Base-by-base conservation (phyloP, 2,888 invertebrate genomes). In the Omphaloscelis lunosa region DNA sequence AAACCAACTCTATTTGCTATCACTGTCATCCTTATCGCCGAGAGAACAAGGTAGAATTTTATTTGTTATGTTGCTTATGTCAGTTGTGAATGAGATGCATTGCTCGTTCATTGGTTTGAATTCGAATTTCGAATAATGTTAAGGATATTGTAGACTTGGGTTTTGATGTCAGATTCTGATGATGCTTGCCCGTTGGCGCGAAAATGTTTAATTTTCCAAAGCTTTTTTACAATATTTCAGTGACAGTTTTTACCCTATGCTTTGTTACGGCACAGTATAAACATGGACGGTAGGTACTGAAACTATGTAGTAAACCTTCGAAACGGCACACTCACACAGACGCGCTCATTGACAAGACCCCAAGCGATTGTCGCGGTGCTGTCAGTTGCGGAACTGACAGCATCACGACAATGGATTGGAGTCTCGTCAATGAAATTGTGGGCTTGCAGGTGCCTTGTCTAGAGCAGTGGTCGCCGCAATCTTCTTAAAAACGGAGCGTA, bases 21-120 rank as follows among this genome's bases (percentile, higher is more conserved):
- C 11, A 8, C 23, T 61, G 48, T 70, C 48, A 29, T 1, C 65
- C 66, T 65, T 90, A 85, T 63, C 0, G 0, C 0, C 0, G 0
- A 39, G 0, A 0, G 0, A 0, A 75, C 90, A 91, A 80, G 68
- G 88, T 81, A 59, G 73, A 82, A 48, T 76, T 73, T 88, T 3
- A 61, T 9, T 0, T 62, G 56, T 7, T 61, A 20, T 1, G 20
- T 8, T 41, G 62, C 58, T 62, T 61, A 29, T 62, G 75, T 74
- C 1, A 66, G 74, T 83, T 69, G 85, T 83, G 79, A 68, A 79
- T 62, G 82, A 83, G 84, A 86, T 90, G 92, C 89, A 91, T 91
- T 89, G 89, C 87, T 88, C 89, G 90, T 90, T 89, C 90, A 92
- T 93, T 86, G 90, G 90, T 92, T 91, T 89, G 90, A 88, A 90